Conservation (phyloP, 1,140 invertebrate species). For the Phymorhynchus buccinoides region DNA sequence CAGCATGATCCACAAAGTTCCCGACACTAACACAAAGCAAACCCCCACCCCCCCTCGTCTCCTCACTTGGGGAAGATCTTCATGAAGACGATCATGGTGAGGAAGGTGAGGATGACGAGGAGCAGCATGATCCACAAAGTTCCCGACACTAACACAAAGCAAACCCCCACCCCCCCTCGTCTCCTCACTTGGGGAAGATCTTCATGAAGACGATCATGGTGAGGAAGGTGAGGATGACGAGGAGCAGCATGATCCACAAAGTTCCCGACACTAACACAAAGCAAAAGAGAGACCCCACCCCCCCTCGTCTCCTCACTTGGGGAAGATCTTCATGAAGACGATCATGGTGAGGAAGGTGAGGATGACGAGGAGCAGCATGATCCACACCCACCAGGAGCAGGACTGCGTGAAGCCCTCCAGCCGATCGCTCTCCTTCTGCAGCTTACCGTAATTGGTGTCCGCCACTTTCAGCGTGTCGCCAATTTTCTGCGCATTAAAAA, state of each 20-base stretch:
- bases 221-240: constrained; percentile 89
- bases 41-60: background rate
- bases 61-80: constrained; percentile 78
- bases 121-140: constrained; percentile 92
- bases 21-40: too few relatives aligned
- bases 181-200: constrained; percentile 76
- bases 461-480: constrained; percentile 85
- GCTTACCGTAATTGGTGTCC: constrained; percentile 83
- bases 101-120: constrained; percentile 87
- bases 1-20: constrained; percentile 93
- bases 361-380: constrained; percentile 88
- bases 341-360: constrained; percentile 92
- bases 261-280: too few relatives aligned
- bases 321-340: constrained; percentile 84
- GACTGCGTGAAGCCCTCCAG: constrained; percentile 89
- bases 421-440: constrained; percentile 86
- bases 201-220: constrained; percentile 91
- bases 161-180: background rate
- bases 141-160: too few relatives aligned
- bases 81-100: constrained; percentile 91
- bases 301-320: constrained; percentile 57
- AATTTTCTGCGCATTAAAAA: constrained; percentile 80
- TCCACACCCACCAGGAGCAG: constrained; percentile 95
- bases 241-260: constrained; percentile 90
- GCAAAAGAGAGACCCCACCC: too few relatives aligned